Conservation (phyloP, 1,140 invertebrate species). For the Drosophila truncata region DNA sequence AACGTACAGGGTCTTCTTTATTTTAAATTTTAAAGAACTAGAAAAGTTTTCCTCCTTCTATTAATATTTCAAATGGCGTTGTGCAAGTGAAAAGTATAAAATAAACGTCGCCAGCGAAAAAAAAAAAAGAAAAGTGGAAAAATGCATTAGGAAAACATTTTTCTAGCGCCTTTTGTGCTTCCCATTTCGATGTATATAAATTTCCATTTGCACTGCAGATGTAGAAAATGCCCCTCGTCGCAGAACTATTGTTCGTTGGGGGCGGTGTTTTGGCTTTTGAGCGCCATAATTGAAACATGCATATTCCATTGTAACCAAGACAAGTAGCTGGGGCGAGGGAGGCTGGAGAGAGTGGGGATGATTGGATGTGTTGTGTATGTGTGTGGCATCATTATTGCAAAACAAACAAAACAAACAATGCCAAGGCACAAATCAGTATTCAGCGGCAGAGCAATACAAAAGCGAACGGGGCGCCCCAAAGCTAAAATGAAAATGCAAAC, state of each 20-base stretch:
- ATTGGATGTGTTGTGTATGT: background rate
- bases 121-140: conserved; percentile 47
- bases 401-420: conserved; percentile 67
- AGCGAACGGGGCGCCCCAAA: conserved; percentile 39
- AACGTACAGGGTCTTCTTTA: background rate
- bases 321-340: conserved; percentile 24
- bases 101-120: conserved; percentile 32
- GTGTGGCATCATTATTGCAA: conserved; percentile 50
- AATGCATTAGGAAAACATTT: conserved; percentile 62
- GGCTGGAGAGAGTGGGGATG: background rate
- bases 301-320: conserved; percentile 59
- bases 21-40: background rate
- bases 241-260: conserved; percentile 46
- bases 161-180: conserved; percentile 51
- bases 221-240: conserved; percentile 17
- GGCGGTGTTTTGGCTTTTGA: conserved; percentile 42
- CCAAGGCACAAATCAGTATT: conserved; percentile 59
- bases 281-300: conserved; percentile 66
- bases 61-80: background rate
- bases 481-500: conserved; percentile 23
- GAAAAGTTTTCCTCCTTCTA: background rate
- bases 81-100: conserved; percentile 10
- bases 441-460: conserved; percentile 36
- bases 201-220: conserved; percentile 59
- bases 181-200: conserved; percentile 64